These are phyloP conservation scores for Mesocricetus auratus DNA, from an alignment of 2,113 vertebrate species.

Conservation along the genomic window DNA sequence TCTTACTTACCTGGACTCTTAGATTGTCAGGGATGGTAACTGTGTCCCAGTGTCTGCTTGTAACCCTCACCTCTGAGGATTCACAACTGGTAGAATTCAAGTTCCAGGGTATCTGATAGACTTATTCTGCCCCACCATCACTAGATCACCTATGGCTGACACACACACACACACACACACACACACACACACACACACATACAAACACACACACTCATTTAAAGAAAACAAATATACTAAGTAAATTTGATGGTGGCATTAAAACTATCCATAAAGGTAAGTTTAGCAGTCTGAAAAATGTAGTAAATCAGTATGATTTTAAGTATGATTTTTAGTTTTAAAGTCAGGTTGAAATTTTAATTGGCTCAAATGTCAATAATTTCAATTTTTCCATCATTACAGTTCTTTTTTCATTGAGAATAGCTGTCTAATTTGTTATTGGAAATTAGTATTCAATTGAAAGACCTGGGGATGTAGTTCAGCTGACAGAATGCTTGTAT, in stretches of 20 bases:
- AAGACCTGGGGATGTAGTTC: neutral
- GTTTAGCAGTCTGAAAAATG: conserved; percentile 9
- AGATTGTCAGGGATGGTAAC: neutral
- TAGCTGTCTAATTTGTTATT: conserved; percentile 8
- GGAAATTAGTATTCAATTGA: neutral
- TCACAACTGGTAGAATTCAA: neutral
- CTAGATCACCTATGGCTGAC: neutral
- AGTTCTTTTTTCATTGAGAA: neutral
- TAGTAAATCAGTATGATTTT: neutral
- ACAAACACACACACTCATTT: neutral
- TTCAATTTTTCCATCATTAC: conserved; percentile 17
- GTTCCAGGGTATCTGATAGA: neutral
- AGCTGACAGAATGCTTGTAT: neutral
- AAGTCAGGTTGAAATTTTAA: neutral
- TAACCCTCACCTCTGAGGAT: neutral
- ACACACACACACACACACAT: neutral
- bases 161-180: too few relatives aligned
- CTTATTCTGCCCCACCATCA: neutral
- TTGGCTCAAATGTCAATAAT: neutral
- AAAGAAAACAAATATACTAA: neutral
- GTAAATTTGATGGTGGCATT: neutral
- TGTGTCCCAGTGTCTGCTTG: neutral
- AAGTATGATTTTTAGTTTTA: neutral
- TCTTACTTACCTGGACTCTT: neutral
- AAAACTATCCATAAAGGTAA: neutral